phyloP scores from a whole-genome alignment of 2,113 vertebrate species.

The Lepisosteus oculatus region DNA sequence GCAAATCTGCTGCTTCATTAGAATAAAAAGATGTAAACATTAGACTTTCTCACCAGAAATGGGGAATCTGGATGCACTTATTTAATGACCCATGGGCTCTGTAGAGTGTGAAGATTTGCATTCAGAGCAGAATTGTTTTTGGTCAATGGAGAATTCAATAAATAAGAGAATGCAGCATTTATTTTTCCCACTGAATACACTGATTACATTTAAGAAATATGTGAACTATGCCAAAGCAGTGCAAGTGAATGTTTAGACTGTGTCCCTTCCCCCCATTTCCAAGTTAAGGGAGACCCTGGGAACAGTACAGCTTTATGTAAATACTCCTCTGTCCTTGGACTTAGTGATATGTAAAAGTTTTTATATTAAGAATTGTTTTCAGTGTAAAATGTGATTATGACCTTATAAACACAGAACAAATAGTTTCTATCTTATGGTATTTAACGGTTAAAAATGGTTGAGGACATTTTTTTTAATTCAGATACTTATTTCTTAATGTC shows the following conservation, averaged over 20 bases:
- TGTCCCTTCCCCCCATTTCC: slow-evolving; percentile 32
- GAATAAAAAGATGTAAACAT: no score
- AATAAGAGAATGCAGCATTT: slow-evolving; percentile 40
- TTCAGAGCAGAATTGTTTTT: slow-evolving; percentile 46
- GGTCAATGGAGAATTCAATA: slow-evolving; percentile 42
- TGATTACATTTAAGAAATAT: slow-evolving; percentile 45
- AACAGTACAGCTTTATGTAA: slow-evolving; percentile 64
- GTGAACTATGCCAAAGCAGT: slow-evolving; percentile 47
- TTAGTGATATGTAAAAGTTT: slow-evolving; percentile 36
- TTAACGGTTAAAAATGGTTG: neutral
- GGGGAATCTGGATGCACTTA: neutral
- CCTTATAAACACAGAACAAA: slow-evolving; percentile 16
- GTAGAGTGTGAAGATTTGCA: slow-evolving; percentile 39
- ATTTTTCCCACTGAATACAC: slow-evolving; percentile 41
- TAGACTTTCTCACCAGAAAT: slow-evolving; percentile 22
- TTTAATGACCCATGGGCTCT: slow-evolving; percentile 26
- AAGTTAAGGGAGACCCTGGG: slow-evolving; percentile 51
- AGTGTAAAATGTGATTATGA: slow-evolving; percentile 6
- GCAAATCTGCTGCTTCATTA: no score
- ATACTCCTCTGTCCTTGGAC: slow-evolving; percentile 39
- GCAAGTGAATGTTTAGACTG: slow-evolving; percentile 22
- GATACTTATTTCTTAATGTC: no score
- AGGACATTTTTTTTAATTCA: neutral
- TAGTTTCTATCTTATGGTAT: slow-evolving; percentile 1
- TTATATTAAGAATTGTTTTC: slow-evolving; percentile 41